phyloP scores from a whole-genome alignment of 2,888 invertebrate genomes.

The Hirtodrosophila duncani region DNA sequence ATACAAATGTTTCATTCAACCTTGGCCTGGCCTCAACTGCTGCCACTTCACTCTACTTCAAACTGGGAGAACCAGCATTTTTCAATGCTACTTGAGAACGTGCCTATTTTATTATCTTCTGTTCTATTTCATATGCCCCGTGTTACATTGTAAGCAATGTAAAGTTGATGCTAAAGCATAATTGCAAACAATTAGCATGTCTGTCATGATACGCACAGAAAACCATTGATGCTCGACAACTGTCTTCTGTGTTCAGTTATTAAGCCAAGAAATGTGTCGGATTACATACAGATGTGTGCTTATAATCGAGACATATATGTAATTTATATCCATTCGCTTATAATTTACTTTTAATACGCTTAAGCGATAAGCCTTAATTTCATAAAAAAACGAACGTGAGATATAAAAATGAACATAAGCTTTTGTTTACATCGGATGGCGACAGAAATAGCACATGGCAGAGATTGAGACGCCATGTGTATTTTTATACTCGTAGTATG shows the following conservation, averaged over 20 bases:
- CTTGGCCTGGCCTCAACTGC: no score
- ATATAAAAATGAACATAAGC: no score
- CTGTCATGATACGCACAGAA: not conserved
- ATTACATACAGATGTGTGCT: slow-evolving; percentile 11
- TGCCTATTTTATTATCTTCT: slow-evolving; percentile 14
- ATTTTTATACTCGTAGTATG: not conserved
- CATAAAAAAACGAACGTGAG: no score
- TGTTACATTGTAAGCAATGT: slow-evolving; percentile 29
- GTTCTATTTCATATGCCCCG: slow-evolving; percentile 23
- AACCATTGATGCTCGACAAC: slow-evolving; percentile 7
- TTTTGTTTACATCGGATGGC: slow-evolving; percentile 10
- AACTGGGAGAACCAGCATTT: no score
- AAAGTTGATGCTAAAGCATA: slow-evolving; percentile 56
- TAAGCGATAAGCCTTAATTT: no score
- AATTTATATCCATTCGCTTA: slow-evolving; percentile 7
- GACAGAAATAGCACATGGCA: slow-evolving; percentile 19
- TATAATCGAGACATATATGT: not conserved
- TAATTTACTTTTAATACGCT: slow-evolving; percentile 1
- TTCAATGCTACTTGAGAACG: no score
- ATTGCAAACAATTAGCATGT: slow-evolving; percentile 69
- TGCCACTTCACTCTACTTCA: no score
- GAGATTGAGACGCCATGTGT: not conserved
- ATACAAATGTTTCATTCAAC: not conserved
- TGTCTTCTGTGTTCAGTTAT: slow-evolving; percentile 25
- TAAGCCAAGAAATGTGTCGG: slow-evolving; percentile 23